Conservation (phyloP, 2,113 vertebrate species). For the Gobius niger region DNA sequence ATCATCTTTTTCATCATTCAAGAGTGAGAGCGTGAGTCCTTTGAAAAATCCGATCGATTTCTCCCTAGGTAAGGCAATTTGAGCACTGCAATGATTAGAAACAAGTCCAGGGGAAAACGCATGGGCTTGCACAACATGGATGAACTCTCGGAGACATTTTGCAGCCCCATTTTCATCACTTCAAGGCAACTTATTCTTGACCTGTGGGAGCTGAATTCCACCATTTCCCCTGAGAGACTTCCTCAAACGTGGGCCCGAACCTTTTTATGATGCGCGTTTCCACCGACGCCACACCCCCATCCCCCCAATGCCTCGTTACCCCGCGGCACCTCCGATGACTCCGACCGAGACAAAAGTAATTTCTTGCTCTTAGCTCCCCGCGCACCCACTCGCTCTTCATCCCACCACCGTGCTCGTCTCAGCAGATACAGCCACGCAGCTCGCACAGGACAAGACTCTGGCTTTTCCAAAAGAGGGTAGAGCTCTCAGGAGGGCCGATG, state of each 20-base stretch:
- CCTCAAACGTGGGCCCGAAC: not conserved
- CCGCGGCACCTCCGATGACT: slow-evolving; percentile 49
- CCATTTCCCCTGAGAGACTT: not conserved
- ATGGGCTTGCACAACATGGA: too few relatives aligned
- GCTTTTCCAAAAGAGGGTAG: slow-evolving; percentile 35
- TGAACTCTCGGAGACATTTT: too few relatives aligned
- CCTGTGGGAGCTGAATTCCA: not conserved
- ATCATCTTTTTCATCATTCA: too few relatives aligned
- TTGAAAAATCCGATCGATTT: too few relatives aligned
- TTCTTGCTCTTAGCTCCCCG: slow-evolving; percentile 10
- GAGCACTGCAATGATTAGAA: too few relatives aligned
- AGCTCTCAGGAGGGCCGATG: slow-evolving; percentile 36
- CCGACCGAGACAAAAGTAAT: slow-evolving; percentile 40
- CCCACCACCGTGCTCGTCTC: slow-evolving; percentile 37
- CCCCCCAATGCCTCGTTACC: slow-evolving; percentile 24
- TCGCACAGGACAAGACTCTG: slow-evolving; percentile 16
- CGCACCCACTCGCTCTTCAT: slow-evolving; percentile 5
- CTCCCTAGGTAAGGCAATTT: too few relatives aligned
- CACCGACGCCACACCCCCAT: not conserved
- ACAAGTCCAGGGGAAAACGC: too few relatives aligned
- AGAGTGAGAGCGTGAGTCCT: too few relatives aligned
- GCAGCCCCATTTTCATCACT: too few relatives aligned
- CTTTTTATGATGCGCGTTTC: not conserved
- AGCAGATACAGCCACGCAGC: slow-evolving; percentile 45
- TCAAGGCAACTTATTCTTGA: not conserved